Base-by-base conservation (phyloP, 2,797 vertebrate species). In the Platyrinchus mystaceus region DNA sequence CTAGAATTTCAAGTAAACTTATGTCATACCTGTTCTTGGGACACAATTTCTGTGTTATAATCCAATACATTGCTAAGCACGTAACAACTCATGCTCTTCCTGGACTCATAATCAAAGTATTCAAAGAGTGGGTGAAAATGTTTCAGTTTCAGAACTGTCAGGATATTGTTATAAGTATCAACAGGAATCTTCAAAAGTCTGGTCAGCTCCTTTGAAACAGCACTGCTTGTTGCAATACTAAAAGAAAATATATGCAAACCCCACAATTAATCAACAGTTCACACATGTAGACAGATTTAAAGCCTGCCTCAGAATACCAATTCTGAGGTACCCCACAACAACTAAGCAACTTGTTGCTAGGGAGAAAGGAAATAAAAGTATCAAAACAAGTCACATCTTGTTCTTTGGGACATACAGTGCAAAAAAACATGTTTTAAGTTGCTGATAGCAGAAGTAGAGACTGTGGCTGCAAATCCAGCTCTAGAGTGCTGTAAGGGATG, bases 41-140 rank as follows among this genome's bases (percentile, higher is more conserved):
- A 98, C 95, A 99, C 97, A 23, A 99, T 98, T 97, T 99, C 99
- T 78, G 99, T 99, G 97, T 98, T 99, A 96, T 98, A 99, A 92
- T 99, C 99, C 97, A 99, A 97, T 2, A 99, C 99, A 77, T 99
- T 99, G 98, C 98, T 99, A 89, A 99, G 98, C 63, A 99, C 99
- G 0, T 99, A 99, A 97, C 99, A 99, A 89, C 99, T 99, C 99
- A 99, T 99, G 98, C 98, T 99, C 96, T 99, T 99, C 95, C 99
- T 98, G 5, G 99, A 99, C 94, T 99, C 99, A 0, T 99, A 99
- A 97, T 99, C 99, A 11, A 99, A 99, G 96, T 99, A 99, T 91
- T 99, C 99, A 32, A 99, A 99, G 69, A 99, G 99, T 0, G 99
- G 99, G 4, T 99, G 99, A 97, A 99, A 99, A 91, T 99, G 99